These are phyloP conservation scores for Peromyscus nudipes DNA, from an alignment of 2,797 vertebrate genomes.

Conservation along the genomic window DNA sequence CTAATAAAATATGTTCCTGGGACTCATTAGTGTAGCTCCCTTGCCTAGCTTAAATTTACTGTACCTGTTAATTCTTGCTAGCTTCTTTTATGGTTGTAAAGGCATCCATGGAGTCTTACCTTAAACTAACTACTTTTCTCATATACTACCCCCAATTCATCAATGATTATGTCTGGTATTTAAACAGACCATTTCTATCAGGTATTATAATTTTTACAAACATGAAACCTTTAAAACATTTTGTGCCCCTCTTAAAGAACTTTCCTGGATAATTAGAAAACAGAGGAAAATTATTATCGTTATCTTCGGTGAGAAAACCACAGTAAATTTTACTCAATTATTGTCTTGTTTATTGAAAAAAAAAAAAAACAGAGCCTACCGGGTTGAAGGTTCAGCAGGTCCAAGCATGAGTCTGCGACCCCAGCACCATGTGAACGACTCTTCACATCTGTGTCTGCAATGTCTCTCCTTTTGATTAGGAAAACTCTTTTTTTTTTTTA, in stretches of 20 bases:
- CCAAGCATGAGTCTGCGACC: background rate
- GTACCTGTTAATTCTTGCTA: conserved; percentile 30
- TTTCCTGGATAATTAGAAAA: conserved; percentile 38
- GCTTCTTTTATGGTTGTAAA: conserved; percentile 52
- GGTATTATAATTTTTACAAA: background rate
- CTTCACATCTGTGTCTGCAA: background rate
- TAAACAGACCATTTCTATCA: background rate
- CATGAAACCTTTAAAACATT: background rate
- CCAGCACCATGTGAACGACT: background rate
- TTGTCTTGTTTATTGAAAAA: conserved; percentile 8
- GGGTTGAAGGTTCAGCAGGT: background rate
- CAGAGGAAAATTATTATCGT: background rate
- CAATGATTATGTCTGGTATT: background rate
- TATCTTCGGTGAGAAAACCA: background rate
- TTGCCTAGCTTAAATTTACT: conserved; percentile 45
- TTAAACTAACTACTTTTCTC: background rate
- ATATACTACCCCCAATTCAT: background rate
- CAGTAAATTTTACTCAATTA: background rate
- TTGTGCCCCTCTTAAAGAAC: background rate
- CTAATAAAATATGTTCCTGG: conserved; percentile 51
- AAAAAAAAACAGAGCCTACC: background rate
- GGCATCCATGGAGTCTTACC: background rate
- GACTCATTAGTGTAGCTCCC: conserved; percentile 57
- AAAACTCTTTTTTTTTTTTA: background rate
- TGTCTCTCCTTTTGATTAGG: background rate